Evolutionary conservation across 2,113 vertebrate species (phyloP).

Genomic region (Sander lucioperca): DNA sequence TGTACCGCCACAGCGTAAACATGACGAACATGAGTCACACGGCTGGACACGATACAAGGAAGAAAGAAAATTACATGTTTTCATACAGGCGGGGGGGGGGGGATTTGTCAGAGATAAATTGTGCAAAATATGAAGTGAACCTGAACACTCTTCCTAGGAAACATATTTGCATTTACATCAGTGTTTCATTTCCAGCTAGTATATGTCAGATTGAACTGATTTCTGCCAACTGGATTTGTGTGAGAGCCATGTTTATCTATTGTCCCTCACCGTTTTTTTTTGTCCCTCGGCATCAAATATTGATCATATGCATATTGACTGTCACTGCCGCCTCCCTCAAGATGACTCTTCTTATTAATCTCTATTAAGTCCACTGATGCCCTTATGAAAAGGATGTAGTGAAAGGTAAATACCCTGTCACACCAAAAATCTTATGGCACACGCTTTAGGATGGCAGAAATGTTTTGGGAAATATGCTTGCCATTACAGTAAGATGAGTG

Average conservation of each 20-base stretch:
- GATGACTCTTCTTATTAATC: conserved; percentile 27
- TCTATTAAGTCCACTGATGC: neutral
- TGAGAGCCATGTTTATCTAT: conserved; percentile 37
- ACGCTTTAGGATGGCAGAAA: neutral
- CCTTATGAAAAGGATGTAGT: conserved; percentile 2
- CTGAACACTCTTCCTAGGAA: conserved; percentile 13
- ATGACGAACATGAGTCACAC: conserved; percentile 61
- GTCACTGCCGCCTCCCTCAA: conserved; percentile 24
- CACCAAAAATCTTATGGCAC: neutral
- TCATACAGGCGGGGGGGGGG: conserved; percentile 14
- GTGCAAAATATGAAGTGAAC: conserved; percentile 33
- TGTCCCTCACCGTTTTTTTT: conserved; percentile 20
- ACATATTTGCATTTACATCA: conserved; percentile 16
- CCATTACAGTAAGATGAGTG: neutral
- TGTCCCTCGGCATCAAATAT: conserved; percentile 45
- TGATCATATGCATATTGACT: conserved; percentile 64
- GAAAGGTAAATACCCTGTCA: conserved; percentile 8
- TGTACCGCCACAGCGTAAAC: conserved; percentile 51
- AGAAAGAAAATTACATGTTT: conserved; percentile 53
- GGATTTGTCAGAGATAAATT: conserved; percentile 28
- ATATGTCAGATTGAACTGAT: conserved; percentile 43
- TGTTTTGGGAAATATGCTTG: neutral
- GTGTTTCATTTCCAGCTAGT: conserved; percentile 26
- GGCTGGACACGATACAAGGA: conserved; percentile 46
- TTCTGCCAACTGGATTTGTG: conserved; percentile 28